Conservation (phyloP, 2,888 invertebrate genomes). For the Caenorhabditis sinica region DNA sequence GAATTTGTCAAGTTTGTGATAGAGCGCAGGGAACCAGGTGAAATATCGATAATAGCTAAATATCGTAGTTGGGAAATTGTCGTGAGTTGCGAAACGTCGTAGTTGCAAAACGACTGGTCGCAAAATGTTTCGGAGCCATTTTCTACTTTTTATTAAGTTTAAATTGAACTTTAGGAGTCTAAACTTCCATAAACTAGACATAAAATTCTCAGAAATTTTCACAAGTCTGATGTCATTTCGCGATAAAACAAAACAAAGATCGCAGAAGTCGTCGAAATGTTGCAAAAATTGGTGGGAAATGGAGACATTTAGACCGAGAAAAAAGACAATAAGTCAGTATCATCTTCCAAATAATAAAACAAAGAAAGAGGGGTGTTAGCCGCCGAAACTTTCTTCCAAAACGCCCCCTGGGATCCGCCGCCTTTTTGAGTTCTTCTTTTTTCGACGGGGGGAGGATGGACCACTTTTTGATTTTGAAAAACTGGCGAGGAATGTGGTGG, state of each 20-base stretch:
- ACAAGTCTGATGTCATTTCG: neutral
- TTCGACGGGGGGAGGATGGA: neutral
- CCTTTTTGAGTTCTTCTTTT: slow-evolving; percentile 33
- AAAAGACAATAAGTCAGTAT: slow-evolving; percentile 1
- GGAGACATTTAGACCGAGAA: neutral
- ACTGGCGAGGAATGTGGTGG: slow-evolving; percentile 8
- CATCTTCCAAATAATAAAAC: slow-evolving; percentile 20
- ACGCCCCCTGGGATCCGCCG: slow-evolving; percentile 12
- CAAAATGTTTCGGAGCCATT: too few species aligned
- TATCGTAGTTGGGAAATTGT: too few species aligned
- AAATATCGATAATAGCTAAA: too few species aligned
- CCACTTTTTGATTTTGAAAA: slow-evolving; percentile 26
- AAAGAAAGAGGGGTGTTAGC: slow-evolving; percentile 21
- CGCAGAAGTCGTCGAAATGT: slow-evolving; percentile 20
- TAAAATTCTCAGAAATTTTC: neutral
- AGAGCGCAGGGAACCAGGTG: too few species aligned
- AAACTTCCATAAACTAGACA: too few species aligned
- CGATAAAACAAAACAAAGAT: slow-evolving; percentile 24
- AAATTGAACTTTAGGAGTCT: too few species aligned
- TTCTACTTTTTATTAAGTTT: too few species aligned
- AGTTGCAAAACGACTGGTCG: too few species aligned
- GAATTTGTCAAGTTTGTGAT: too few species aligned
- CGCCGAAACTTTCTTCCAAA: slow-evolving; percentile 12
- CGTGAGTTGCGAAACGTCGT: too few species aligned
- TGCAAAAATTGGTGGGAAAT: slow-evolving; percentile 16